Base-by-base conservation (phyloP, 2,888 invertebrate species). In the Plagodis pulveraria region DNA sequence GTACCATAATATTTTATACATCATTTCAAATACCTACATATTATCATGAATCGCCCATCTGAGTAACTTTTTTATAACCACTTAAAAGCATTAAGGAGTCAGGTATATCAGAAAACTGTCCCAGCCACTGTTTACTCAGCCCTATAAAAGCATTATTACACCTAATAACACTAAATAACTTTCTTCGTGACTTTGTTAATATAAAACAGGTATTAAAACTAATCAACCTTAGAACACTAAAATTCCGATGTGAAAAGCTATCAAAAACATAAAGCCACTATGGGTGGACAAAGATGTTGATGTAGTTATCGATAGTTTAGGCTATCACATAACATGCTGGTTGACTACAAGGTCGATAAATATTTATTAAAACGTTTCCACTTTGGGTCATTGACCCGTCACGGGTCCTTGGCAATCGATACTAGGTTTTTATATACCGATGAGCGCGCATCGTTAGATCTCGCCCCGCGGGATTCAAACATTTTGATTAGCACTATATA, bases 201-300 rank as follows among this genome's bases (percentile, higher is more conserved):
- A 68, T 65, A 66, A 69, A 70, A 62, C 22, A 22, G 22, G 22
- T 69, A 35, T 48, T 52, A 44, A 46, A 56, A 56, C 51, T 75
- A 72, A 72, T 70, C 66, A 70, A 59, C 51, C 56, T 55, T 53
- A 10, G 51, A 56, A 56, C 54, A 65, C 63, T 69, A 67, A 73
- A 73, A 69, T 70, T 68, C 59, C 65, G 50, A 63, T 66, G 65
- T 56, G 56, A 62, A 49, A 51, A 61, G 65, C 71, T 53, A 73
- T 73, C 71, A 73, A 72, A 72, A 71, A 66, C 75, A 69, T 67
- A 70, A 56, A 65, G 50, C 62, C 34, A 56, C 55, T 48, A 49
- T 12, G 54, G 51, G 0, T 35, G 10, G 6, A 32, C 22, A 10
- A 50, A 12, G 32, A 40, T 36, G 9, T 36, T 9, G 9, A 38